Evolutionary conservation across 2,888 invertebrate species (phyloP), one percentile per base, ranked within the genome.

Genomic region (Macaria notata): DNA sequence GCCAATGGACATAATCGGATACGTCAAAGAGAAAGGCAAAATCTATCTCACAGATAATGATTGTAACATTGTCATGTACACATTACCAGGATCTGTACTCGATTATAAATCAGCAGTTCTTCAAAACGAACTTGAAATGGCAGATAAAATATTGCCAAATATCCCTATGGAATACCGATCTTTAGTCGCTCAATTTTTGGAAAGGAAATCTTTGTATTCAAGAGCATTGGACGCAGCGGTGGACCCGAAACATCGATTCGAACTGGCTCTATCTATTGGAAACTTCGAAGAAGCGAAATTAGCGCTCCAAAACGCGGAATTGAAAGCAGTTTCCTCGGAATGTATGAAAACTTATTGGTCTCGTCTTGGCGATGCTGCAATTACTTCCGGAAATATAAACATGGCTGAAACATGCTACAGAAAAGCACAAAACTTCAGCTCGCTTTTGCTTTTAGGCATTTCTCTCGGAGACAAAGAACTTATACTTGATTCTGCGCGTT

Each of bases 1-100:
- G 8, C 31, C 31, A 0, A 36, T 57, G 52, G 36, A 49, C 41
- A 49, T 53, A 1, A 48, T 57, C 4, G 57, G 54, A 4, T 54
- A 59, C 19, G 38, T 54, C 1, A 31, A 38, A 3, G 30, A 43
- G 36, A 44, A 58, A 36, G 29, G 47, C 41, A 39, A 51, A 19
- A 36, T 51, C 36, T 50, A 50, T 19, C 31, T 51, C 33, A 46
- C 5, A 4, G 57, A 57, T n/a, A 29, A 9, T 4, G 46, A 57
- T 9, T 3, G 30, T 1, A 53, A 57, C n/a, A 57, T 57, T 9
- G 30, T 46, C 6, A 41, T 36, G 4, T 42, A 49, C 9, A 19
- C 41, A 8, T 47, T 57, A 9, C 51, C 53, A 1, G 4, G 6
- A 4, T 9, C 36, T 3, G 45, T 53, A 4, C 29, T 52, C 3